Evolutionary conservation across 2,113 vertebrate species (phyloP).

Genomic region (Osmerus mordax): DNA sequence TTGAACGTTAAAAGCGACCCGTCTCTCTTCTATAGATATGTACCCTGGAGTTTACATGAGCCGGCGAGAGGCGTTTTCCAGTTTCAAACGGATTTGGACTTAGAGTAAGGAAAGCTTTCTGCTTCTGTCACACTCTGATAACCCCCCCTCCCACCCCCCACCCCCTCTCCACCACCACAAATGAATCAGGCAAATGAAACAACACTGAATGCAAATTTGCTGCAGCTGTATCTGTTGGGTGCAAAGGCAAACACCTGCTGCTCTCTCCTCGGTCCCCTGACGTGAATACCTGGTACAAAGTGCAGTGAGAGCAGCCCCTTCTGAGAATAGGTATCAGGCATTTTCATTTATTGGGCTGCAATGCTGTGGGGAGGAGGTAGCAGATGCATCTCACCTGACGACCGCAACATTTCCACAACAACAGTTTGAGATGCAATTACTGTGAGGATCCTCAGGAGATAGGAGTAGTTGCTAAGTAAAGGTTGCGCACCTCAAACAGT

Average conservation of each 20-base stretch:
- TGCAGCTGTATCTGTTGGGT: not conserved
- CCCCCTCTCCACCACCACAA: not conserved
- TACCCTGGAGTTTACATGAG: conserved; percentile 92
- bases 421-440: conserved; percentile 45
- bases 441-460: conserved; percentile 6
- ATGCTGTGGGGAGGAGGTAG: conserved; percentile 44
- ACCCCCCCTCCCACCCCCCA: no score
- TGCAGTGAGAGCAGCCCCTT: conserved; percentile 28
- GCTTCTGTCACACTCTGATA: not conserved
- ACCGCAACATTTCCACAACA: conserved; percentile 55
- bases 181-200: no score
- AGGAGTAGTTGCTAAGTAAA: conserved; percentile 18
- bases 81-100: conserved; percentile 83
- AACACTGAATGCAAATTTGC: not conserved
- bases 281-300: conserved; percentile 5
- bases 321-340: conserved; percentile 9
- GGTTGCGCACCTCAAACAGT: conserved; percentile 7
- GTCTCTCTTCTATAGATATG: conserved; percentile 69
- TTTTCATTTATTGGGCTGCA: conserved; percentile 28
- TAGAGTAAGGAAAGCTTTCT: conserved; percentile 72
- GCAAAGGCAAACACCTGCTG: not conserved
- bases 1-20: conserved; percentile 8
- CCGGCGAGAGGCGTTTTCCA: conserved; percentile 79
- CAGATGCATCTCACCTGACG: conserved; percentile 49
- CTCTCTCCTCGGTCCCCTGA: conserved; percentile 7